Conservation (phyloP, 2,113 vertebrate species). For the Tretioscincus oriximinensis region DNA sequence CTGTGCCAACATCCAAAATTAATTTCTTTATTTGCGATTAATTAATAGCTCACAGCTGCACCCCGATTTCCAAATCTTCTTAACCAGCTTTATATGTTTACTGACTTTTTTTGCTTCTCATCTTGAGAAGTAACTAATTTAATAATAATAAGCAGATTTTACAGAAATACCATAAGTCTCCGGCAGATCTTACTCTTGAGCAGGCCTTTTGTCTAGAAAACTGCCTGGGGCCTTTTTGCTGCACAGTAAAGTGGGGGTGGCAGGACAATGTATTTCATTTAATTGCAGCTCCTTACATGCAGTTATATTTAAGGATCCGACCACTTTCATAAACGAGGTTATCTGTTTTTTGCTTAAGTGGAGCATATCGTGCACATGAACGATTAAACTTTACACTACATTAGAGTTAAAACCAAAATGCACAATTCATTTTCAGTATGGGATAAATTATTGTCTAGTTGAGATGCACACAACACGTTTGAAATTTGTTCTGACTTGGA, state of each 20-base stretch:
- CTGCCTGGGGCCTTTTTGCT: neutral
- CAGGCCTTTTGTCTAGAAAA: no score
- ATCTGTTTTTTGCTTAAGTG: slow-evolving; percentile 3
- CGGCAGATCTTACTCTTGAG: neutral
- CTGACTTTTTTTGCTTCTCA: no score
- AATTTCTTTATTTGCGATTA: no score
- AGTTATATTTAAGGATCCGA: slow-evolving; percentile 1
- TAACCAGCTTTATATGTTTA: no score
- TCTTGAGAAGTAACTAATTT: no score
- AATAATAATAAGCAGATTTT: neutral
- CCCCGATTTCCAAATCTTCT: no score
- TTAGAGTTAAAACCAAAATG: neutral
- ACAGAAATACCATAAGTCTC: neutral
- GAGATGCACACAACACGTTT: no score
- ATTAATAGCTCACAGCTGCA: no score
- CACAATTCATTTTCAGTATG: neutral
- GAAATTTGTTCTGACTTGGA: no score
- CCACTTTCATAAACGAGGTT: neutral
- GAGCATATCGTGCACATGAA: neutral
- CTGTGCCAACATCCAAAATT: no score
- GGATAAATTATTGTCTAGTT: neutral
- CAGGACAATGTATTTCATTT: neutral
- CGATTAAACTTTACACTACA: neutral
- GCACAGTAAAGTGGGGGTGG: neutral
- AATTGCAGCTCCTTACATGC: neutral